These are phyloP conservation scores for Chrysolina haemoptera DNA, from an alignment of 2,888 invertebrate genomes.

Conservation along the genomic window DNA sequence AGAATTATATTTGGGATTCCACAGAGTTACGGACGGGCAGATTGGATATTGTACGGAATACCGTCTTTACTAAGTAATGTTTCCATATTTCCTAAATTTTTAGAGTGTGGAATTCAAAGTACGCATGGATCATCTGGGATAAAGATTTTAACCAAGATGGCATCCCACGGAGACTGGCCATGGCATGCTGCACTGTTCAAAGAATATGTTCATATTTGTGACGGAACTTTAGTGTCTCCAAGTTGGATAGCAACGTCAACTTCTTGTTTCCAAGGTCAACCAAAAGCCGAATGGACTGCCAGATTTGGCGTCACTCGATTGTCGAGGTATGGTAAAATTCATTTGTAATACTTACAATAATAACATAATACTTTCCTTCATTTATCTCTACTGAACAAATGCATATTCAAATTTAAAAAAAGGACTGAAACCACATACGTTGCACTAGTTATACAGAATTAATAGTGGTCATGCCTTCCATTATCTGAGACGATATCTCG, in stretches of 20 bases:
- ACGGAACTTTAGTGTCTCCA: constrained; percentile 86
- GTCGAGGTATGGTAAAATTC: constrained; percentile 63
- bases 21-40: no score
- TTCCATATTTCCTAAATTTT: constrained; percentile 17
- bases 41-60: no score
- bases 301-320: constrained; percentile 84
- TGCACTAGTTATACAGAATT: no score
- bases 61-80: no score
- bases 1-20: no score
- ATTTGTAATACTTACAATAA: not conserved
- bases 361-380: not conserved
- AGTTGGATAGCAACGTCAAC: constrained; percentile 91
- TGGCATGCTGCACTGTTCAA: constrained; percentile 90
- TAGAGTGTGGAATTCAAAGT: constrained; percentile 67
- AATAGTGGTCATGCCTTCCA: no score
- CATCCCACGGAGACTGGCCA: constrained; percentile 91
- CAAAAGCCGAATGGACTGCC: constrained; percentile 90
- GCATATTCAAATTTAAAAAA: not conserved
- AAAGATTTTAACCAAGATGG: constrained; percentile 77
- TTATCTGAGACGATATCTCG: no score
- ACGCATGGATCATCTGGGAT: constrained; percentile 59
- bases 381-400: not conserved
- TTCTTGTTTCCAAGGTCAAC: constrained; percentile 89
- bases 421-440: no score
- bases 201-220: constrained; percentile 89